Base-by-base conservation (phyloP, 2,113 vertebrate genomes). In the Zosterops japonicus region DNA sequence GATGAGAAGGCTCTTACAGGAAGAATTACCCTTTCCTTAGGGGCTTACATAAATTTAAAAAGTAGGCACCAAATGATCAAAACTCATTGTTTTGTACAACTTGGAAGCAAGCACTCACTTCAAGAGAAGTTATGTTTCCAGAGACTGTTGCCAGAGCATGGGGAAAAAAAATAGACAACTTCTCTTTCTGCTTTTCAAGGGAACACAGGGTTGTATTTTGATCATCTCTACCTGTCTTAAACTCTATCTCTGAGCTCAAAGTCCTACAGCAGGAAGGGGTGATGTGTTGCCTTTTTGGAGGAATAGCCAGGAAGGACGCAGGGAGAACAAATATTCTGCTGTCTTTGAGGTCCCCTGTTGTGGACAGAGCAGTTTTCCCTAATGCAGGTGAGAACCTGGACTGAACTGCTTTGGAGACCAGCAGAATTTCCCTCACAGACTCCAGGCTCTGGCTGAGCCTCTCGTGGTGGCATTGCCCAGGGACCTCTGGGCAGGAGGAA, bases 381-480 rank as follows among this genome's bases (percentile, higher is more conserved):
- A 20, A 2, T 1, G 2, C 39, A 47, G 20, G 18, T 19, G 20
- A 35, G 16, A 35, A 39, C 14, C 24, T 1, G 1, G 11, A 14
- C 28, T 36, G 60, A 69, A 8, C 8, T 0, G 1, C 23, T 42
- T 13, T 2, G 2, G 8, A 83, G 39, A n/a, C 7, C 8, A 33
- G 29, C 44, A 75, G 63, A 44, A 16, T 10, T 76, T 63, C 63
- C 9, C n/a, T 65, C 6, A n/a, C 2, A 2, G 13, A 12, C 18
- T 61, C 90, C 41, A 39, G n/a, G 18, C 31, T 63, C 24, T 50
- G 47, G 29, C 60, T 56, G 67, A 91, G 25, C 2, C 14, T 7
- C 23, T 56, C 3, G 0, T 56, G 35, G 4, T 1, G 4, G 33
- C 24, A 14, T 9, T 8, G 8, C 31, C 4, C 1, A 0, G 33